phyloP scores from a whole-genome alignment of 2,797 vertebrate species.

The Euthynnus affinis region DNA sequence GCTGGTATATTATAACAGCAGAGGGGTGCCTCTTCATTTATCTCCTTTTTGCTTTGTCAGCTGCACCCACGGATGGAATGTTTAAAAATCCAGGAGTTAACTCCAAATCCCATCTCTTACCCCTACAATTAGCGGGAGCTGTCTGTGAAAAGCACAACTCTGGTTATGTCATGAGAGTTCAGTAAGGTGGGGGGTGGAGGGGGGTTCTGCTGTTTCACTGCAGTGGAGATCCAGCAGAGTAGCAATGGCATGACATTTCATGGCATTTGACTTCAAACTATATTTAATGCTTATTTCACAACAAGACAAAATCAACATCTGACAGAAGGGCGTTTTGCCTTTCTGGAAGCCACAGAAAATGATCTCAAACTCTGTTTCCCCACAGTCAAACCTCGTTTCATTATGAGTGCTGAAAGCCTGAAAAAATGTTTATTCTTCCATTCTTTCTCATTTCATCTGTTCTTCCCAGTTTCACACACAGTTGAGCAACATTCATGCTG shows the following conservation, averaged over 20 bases:
- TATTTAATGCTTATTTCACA: not conserved
- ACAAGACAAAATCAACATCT: not conserved
- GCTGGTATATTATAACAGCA: slow-evolving; percentile 24
- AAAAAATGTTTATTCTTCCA: slow-evolving; percentile 11
- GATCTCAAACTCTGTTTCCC: not conserved
- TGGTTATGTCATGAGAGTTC: slow-evolving; percentile 29
- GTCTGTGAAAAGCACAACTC: slow-evolving; percentile 9
- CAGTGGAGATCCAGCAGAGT: slow-evolving; percentile 1
- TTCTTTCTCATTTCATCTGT: not conserved
- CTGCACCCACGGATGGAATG: slow-evolving; percentile 41
- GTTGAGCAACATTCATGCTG: not conserved
- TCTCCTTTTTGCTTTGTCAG: slow-evolving; percentile 29
- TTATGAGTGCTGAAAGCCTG: slow-evolving; percentile 1
- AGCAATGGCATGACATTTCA: not conserved
- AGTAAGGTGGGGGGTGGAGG: not conserved
- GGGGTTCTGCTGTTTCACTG: not conserved
- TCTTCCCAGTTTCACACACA: slow-evolving; percentile 3
- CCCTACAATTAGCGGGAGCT: slow-evolving; percentile 19
- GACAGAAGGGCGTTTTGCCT: slow-evolving; percentile 3
- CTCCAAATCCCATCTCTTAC: slow-evolving; percentile 28
- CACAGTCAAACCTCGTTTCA: not conserved
- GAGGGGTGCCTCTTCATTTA: slow-evolving; percentile 33
- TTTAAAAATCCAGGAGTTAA: slow-evolving; percentile 30
- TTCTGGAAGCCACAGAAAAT: not conserved
- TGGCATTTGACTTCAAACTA: slow-evolving; percentile 4